A percentile compares a stretch with the other conserved stretches of the same genome.
Evolutionary conservation across 35 echinoderm and acorn worm species (phyloP).

Genomic region (Apostichopus parvimensis): DNA sequence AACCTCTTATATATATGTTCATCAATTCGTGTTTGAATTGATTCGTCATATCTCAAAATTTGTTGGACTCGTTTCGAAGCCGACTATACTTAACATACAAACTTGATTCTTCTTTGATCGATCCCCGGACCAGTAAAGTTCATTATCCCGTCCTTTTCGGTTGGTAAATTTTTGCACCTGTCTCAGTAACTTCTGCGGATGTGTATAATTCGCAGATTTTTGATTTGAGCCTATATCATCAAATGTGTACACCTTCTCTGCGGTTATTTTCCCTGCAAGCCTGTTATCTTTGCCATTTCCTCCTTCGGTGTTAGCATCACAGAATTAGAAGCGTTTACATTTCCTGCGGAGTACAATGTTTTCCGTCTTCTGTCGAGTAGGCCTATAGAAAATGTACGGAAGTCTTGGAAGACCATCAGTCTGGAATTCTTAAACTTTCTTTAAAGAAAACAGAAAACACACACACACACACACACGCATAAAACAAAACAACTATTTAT

Average conservation of each 20-base stretch:
- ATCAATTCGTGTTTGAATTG: too few relatives aligned
- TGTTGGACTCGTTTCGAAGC: too few relatives aligned
- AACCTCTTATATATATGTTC: too few relatives aligned
- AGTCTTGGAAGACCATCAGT: not conserved
- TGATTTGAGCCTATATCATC: slow-evolving; percentile 34
- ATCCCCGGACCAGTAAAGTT: slow-evolving; percentile 1
- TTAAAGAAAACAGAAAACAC: too few relatives aligned
- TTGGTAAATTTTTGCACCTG: not conserved
- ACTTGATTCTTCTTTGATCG: not conserved
- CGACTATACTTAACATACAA: not conserved
- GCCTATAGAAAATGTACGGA: slow-evolving; percentile 3
- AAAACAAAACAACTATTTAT: too few relatives aligned
- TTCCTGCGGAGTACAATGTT: slow-evolving; percentile 15
- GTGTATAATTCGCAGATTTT: slow-evolving; percentile 12
- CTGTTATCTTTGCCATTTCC: slow-evolving; percentile 41
- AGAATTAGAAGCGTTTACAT: slow-evolving; percentile 44
- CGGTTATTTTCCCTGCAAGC: slow-evolving; percentile 27
- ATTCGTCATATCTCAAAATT: too few relatives aligned
- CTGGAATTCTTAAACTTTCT: not conserved
- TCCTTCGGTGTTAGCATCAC: slow-evolving; percentile 17
- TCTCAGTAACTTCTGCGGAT: slow-evolving; percentile 15
- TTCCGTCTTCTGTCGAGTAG: not conserved
- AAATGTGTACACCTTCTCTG: slow-evolving; percentile 23
- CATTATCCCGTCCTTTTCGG: slow-evolving; percentile 8
- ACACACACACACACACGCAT: too few relatives aligned